A percentile compares a stretch with the other conserved stretches of the same genome.
These are phyloP conservation scores for Pristiophorus japonicus DNA, from an alignment of 2,113 vertebrate genomes.

Conservation along the genomic window DNA sequence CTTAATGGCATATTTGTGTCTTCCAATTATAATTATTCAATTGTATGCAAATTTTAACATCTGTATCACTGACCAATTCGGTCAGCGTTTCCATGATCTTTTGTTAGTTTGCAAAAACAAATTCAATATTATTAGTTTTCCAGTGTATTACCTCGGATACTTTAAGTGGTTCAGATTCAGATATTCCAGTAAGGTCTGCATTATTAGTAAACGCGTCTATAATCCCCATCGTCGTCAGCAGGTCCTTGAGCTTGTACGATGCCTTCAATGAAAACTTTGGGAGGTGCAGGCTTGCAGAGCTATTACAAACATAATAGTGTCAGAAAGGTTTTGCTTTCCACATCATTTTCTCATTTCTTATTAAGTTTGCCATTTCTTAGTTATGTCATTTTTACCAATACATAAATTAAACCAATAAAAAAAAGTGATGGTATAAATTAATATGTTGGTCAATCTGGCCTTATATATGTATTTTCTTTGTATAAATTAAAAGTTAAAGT, in stretches of 20 bases:
- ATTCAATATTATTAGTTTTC: conserved; percentile 12
- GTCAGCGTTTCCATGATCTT: too few relatives aligned
- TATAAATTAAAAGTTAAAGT: not conserved
- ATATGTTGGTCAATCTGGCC: not conserved
- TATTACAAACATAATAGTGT: conserved; percentile 35
- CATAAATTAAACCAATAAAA: not conserved
- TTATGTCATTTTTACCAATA: not conserved
- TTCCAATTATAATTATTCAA: not conserved
- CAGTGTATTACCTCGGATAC: conserved; percentile 62
- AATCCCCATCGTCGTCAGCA: conserved; percentile 65
- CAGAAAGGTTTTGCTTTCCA: not conserved
- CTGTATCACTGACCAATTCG: too few relatives aligned
- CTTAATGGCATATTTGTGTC: too few relatives aligned
- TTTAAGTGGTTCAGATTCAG: conserved; percentile 52
- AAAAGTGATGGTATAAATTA: not conserved
- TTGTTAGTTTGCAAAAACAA: not conserved
- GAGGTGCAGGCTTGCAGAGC: conserved; percentile 47
- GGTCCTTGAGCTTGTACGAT: conserved; percentile 50
- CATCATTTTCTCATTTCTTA: not conserved
- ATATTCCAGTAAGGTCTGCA: conserved; percentile 68
- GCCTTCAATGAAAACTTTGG: conserved; percentile 66
- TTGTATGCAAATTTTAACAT: too few relatives aligned
- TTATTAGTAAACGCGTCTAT: conserved; percentile 60
- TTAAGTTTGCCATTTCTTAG: not conserved
- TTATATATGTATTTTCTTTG: not conserved